Base-by-base conservation (phyloP, 2,888 invertebrate genomes). In the Lacanobia wlatinum region DNA sequence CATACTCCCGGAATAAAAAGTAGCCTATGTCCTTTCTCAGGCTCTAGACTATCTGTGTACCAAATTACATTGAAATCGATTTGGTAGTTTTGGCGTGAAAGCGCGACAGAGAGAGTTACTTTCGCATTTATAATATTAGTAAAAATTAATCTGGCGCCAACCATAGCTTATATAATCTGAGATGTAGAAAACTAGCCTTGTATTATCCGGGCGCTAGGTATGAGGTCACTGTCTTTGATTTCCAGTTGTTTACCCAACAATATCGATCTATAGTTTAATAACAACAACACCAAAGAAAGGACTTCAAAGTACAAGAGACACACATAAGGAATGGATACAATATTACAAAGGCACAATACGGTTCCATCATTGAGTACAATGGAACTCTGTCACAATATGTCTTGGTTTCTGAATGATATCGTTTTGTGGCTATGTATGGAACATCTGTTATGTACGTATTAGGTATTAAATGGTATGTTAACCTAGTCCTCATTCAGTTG, bases 351-450 rank as follows among this genome's bases (percentile, higher is more conserved):
- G 18, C 48, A 78, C 53, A 40, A 55, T 62, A 66, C 18, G 34
- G 5, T 40, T 53, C 38, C 4, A 46, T 5, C 56, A 28, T 65
- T 9, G 64, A 56, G 61, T 58, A 76, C 76, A 76, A 76, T 76
- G 23, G 80, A 56, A 65, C 28, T 50, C 43, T 52, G 74, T 74
- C 74, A 80, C 61, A 80, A 76, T 76, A 62, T 65, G 80, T 73
- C 74, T 73, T 40, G 55, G 18, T 28, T 48, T 56, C 63, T 65
- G 38, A 73, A 63, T n/a, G n/a, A 38, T 65, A 64, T 8, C 6
- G 56, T 72, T 58, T n/a, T 12, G 10, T 62, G 12, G 46, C 2
- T 48, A 38, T 70, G 38, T 70, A 38, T 10, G 28, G 12, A 62
- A 58, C 61, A 62, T 58, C 28, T 62, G 61, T 52, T 71, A 50